phyloP scores from a whole-genome alignment of 1,140 invertebrate species.

The Phenacoccus solenopsis region DNA sequence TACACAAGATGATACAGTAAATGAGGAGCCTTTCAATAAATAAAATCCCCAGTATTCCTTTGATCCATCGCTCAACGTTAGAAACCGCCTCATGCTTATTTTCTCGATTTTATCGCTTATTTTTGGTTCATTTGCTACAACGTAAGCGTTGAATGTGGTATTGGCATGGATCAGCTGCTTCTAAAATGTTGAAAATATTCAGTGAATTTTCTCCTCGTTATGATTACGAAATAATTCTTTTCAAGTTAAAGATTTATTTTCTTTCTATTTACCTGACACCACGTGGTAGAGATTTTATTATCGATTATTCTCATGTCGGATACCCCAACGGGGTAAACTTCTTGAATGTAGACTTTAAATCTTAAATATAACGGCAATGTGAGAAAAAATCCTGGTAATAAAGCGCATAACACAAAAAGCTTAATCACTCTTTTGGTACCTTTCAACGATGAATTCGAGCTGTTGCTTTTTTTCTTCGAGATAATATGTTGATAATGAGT shows the following conservation, averaged over 20 bases:
- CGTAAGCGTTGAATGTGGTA: slow-evolving; percentile 60
- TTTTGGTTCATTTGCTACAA: slow-evolving; percentile 46
- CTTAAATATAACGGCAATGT: slow-evolving; percentile 51
- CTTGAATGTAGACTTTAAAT: slow-evolving; percentile 51
- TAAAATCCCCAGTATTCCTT: slow-evolving; percentile 77
- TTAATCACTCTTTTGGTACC: slow-evolving; percentile 46
- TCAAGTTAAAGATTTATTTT: neutral
- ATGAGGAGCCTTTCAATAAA: slow-evolving; percentile 54
- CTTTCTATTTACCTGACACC: slow-evolving; percentile 54
- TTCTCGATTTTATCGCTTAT: slow-evolving; percentile 40
- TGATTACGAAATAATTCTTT: neutral
- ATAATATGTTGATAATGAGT: neutral
- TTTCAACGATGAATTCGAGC: slow-evolving; percentile 29
- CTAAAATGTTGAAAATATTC: slow-evolving; percentile 34
- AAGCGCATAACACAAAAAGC: slow-evolving; percentile 47
- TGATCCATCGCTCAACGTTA: slow-evolving; percentile 59
- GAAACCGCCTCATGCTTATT: slow-evolving; percentile 51
- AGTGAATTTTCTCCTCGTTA: neutral
- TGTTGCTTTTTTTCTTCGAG: neutral
- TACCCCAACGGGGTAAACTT: slow-evolving; percentile 55
- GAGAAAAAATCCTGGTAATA: slow-evolving; percentile 49
- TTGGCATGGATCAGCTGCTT: slow-evolving; percentile 54
- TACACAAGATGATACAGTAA: slow-evolving; percentile 58
- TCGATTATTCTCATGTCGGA: slow-evolving; percentile 63
- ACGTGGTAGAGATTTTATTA: slow-evolving; percentile 54